Evolutionary conservation across 2,888 invertebrate species (phyloP).

Genomic region (Lepidocyrtinus sp.): DNA sequence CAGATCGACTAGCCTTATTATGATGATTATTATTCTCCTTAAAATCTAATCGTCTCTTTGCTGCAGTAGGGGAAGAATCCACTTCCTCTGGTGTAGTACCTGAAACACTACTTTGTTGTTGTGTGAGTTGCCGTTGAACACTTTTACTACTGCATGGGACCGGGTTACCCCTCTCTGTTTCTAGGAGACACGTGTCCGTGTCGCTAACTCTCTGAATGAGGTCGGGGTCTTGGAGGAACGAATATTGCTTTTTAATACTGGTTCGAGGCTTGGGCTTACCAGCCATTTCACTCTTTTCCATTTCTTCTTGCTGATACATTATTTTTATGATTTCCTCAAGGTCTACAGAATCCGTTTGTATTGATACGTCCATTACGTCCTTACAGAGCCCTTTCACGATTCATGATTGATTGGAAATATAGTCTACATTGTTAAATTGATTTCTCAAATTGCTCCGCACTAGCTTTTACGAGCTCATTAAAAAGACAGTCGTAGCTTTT

Average conservation of each 20-base stretch:
- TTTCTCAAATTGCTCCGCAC: no score
- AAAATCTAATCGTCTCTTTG: background rate
- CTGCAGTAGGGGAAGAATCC: background rate
- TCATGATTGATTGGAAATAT: no score
- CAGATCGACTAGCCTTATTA: constrained; percentile 27
- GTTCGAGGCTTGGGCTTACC: background rate
- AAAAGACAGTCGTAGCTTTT: constrained; percentile 19
- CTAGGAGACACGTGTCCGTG: background rate
- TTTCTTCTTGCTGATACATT: constrained; percentile 32
- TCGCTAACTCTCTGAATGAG: constrained; percentile 50
- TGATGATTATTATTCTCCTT: background rate
- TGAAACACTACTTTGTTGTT: background rate
- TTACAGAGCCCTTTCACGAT: no score
- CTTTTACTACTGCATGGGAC: background rate
- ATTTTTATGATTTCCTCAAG: constrained; percentile 53
- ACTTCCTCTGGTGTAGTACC: background rate
- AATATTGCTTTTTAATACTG: constrained; percentile 34
- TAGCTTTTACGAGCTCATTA: constrained; percentile 40
- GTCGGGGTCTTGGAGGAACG: constrained; percentile 43
- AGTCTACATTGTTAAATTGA: no score
- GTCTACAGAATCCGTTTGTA: constrained; percentile 60
- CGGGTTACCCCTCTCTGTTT: background rate
- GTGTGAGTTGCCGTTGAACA: background rate
- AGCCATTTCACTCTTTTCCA: constrained; percentile 27
- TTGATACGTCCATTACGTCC: constrained; percentile 60